These are phyloP conservation scores for Haliclona indistincta DNA, from an alignment of 37 sponge, comb jelly and placozoan genomes.

Conservation along the genomic window DNA sequence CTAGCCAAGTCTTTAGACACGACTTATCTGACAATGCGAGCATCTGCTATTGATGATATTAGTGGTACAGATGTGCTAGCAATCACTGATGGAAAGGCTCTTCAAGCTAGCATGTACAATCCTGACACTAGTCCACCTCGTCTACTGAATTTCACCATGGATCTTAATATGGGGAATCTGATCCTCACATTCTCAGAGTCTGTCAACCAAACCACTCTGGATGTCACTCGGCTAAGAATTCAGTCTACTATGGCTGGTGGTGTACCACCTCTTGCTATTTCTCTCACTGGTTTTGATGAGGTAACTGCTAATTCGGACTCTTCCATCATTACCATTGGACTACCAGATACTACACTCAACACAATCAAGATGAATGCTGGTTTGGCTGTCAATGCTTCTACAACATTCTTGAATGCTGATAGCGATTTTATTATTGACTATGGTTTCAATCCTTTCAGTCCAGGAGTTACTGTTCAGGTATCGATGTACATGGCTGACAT, in stretches of 20 bases:
- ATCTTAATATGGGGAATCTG: slow-evolving; percentile 54
- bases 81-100: slow-evolving; percentile 89
- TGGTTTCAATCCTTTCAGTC: slow-evolving; percentile 40
- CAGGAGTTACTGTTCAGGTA: slow-evolving; percentile 1
- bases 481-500: slow-evolving; percentile 46
- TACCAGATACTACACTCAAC: slow-evolving; percentile 56
- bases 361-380: slow-evolving; percentile 41
- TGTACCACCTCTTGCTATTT: not conserved
- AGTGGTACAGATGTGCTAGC: slow-evolving; percentile 82
- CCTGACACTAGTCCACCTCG: slow-evolving; percentile 69
- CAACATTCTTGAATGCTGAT: slow-evolving; percentile 57
- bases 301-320: slow-evolving; percentile 52
- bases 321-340: slow-evolving; percentile 41
- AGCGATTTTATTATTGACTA: slow-evolving; percentile 62
- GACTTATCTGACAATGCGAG: slow-evolving; percentile 87
- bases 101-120: slow-evolving; percentile 54
- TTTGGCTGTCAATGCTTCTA: slow-evolving; percentile 42
- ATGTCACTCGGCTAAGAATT: slow-evolving; percentile 24
- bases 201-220: slow-evolving; percentile 60
- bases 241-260: slow-evolving; percentile 5
- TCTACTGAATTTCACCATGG: slow-evolving; percentile 39
- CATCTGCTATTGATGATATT: slow-evolving; percentile 92
- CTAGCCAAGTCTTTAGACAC: slow-evolving; percentile 63
- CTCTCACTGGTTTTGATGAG: slow-evolving; percentile 24
- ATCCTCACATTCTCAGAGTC: slow-evolving; percentile 74